Percentiles rank a stretch among this genome's conserved stretches.
Evolutionary conservation across 2,888 invertebrate genomes (phyloP).

Genomic region (Argynnis bischoffii): DNA sequence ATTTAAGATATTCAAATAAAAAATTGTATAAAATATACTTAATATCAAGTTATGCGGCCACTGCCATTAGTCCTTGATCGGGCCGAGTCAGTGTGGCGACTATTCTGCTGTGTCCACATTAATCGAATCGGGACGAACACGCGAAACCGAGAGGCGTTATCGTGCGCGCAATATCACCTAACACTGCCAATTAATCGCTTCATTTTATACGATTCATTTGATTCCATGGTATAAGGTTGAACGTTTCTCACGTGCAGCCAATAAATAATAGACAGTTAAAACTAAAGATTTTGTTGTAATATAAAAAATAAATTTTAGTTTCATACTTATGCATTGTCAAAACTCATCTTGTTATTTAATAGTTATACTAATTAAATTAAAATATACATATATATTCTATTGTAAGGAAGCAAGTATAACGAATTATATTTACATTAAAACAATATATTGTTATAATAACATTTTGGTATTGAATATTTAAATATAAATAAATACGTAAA

Average conservation of each 20-base stretch:
- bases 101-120: conserved; percentile 25
- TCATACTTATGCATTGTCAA: too few relatives aligned
- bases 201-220: conserved; percentile 25
- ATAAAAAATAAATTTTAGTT: not conserved
- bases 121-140: conserved; percentile 24
- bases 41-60: conserved; percentile 31
- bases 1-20: not conserved
- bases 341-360: too few relatives aligned
- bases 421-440: too few relatives aligned
- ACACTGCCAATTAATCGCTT: conserved; percentile 25
- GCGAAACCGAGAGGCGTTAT: conserved; percentile 19
- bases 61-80: conserved; percentile 35
- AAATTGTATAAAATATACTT: conserved; percentile 23
- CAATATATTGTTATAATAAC: too few relatives aligned
- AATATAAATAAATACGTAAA: too few relatives aligned
- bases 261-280: not conserved
- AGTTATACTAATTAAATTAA: too few relatives aligned
- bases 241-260: conserved; percentile 8
- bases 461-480: too few relatives aligned
- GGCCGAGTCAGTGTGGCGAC: conserved; percentile 35
- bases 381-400: too few relatives aligned
- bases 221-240: conserved; percentile 19
- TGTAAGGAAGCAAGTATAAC: too few relatives aligned
- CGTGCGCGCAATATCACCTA: conserved; percentile 25
- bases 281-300: not conserved